Evolutionary conservation across 2,797 vertebrate species (phyloP), one percentile per base, ranked within the genome.

Genomic region (Paratrypauchen microcephalus): DNA sequence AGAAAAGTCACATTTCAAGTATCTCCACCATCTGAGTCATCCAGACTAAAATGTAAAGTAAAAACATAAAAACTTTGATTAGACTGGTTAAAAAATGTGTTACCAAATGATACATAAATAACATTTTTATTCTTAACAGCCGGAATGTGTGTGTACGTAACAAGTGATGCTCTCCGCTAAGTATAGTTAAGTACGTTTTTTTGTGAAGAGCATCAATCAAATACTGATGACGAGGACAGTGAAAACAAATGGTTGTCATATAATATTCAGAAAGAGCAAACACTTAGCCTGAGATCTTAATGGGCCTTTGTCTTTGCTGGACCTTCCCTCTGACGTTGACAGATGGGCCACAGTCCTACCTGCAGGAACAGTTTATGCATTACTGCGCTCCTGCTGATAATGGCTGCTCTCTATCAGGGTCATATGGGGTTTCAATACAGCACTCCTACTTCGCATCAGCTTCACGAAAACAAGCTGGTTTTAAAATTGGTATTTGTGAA

Each of bases 251-350:
- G 78, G 76, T 71, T 79, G 77, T 86, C 82, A 86, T 86, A 82
- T 86, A 85, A 86, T 89, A 84, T 89, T 88, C 81, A 15, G 76
- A 83, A 83, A 88, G 78, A 88, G 80, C 76, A 85, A 88, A 90
- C 88, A 87, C 85, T 90, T 91, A 88, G 86, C 77, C 74, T 60
- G 79, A 78, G 76, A 69, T 74, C 82, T 76, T 90, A 90, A 89
- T 91, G 87, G 88, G 75, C 80, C 81, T 81, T 85, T 80, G 79
- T 79, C 84, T 79, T 64, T 70, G 70, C 75, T 68, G 78, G 86
- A 45, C 41, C 79, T 86, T 75, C 82, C 85, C 75, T 84, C 76
- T 91, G 90, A 92, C 91, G 76, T 78, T 93, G 93, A 93, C 70
- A 77, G 89, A 94, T 30, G 91, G 92, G 87, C 70, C 71, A 26